These are phyloP conservation scores for Philopotamus ludificatus DNA, from an alignment of 1,140 invertebrate species.

Conservation along the genomic window DNA sequence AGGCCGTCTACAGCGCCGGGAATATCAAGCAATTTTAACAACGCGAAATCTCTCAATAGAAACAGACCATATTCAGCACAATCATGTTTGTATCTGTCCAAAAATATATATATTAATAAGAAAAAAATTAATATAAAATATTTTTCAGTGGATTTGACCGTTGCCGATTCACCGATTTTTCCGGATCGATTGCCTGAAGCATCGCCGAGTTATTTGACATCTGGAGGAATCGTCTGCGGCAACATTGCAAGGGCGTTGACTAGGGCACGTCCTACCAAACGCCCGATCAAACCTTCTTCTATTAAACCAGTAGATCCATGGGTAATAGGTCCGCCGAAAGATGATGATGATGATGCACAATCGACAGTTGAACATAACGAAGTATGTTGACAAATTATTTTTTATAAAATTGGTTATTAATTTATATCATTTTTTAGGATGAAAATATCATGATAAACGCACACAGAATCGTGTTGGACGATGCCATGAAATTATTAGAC, in stretches of 20 bases:
- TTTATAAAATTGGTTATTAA: background rate
- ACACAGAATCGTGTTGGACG: background rate
- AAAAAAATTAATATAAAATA: too few species aligned
- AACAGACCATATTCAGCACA: too few species aligned
- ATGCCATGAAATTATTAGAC: slow-evolving; percentile 28
- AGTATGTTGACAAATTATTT: background rate
- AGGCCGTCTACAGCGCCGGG: too few species aligned
- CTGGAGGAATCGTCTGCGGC: slow-evolving; percentile 36
- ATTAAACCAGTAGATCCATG: slow-evolving; percentile 17
- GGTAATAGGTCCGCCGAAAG: slow-evolving; percentile 12
- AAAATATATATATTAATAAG: too few species aligned
- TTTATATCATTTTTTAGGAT: background rate
- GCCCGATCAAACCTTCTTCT: slow-evolving; percentile 13
- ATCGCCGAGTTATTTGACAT: slow-evolving; percentile 33
- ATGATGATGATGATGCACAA: background rate
- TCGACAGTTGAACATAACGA: background rate
- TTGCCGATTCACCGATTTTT: slow-evolving; percentile 24
- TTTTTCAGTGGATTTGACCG: too few species aligned
- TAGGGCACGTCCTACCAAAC: slow-evolving; percentile 23
- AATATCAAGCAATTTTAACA: too few species aligned
- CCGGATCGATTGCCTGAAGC: slow-evolving; percentile 7
- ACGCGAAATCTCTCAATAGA: too few species aligned
- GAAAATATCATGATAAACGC: background rate
- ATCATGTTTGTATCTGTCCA: too few species aligned
- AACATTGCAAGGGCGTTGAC: slow-evolving; percentile 35